phyloP scores from a whole-genome alignment of 2,888 invertebrate species.

The Drosophila emarginata region DNA sequence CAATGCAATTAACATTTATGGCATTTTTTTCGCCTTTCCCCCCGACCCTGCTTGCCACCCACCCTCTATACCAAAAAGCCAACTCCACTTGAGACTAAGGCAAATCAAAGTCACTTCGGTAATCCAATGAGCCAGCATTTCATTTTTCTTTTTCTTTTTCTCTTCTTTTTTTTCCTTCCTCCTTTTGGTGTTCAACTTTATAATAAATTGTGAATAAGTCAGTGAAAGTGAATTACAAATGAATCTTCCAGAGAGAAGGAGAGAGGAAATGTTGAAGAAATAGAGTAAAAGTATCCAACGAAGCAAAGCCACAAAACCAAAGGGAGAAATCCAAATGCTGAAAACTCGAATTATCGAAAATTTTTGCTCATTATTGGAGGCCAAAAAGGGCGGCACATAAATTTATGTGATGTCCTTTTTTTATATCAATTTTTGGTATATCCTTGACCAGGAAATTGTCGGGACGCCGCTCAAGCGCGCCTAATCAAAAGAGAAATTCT shows the following conservation, averaged over 20 bases:
- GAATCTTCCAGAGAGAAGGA: slow-evolving; percentile 37
- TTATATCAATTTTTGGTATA: slow-evolving; percentile 7
- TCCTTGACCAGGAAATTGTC: slow-evolving; percentile 57
- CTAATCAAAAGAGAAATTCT: slow-evolving; percentile 67
- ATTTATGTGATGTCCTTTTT: slow-evolving; percentile 70
- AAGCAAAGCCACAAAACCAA: slow-evolving; percentile 52
- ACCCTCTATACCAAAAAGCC: neutral
- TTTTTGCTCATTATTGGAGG: slow-evolving; percentile 71
- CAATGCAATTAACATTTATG: slow-evolving; percentile 76
- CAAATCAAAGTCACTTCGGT: slow-evolving; percentile 67
- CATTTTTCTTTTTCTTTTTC: slow-evolving; percentile 44
- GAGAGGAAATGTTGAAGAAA: slow-evolving; percentile 20
- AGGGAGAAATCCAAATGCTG: slow-evolving; percentile 47
- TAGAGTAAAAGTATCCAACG: slow-evolving; percentile 35
- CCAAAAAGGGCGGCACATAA: slow-evolving; percentile 65
- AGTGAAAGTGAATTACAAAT: slow-evolving; percentile 76
- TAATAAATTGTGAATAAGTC: slow-evolving; percentile 68
- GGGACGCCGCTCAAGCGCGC: slow-evolving; percentile 58
- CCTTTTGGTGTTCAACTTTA: slow-evolving; percentile 29
- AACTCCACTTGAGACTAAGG: slow-evolving; percentile 19
- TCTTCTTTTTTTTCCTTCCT: slow-evolving; percentile 10
- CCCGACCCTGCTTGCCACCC: neutral
- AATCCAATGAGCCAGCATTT: slow-evolving; percentile 71
- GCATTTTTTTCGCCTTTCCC: slow-evolving; percentile 45
- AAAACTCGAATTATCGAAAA: slow-evolving; percentile 73